These are phyloP conservation scores for Pissodes strobi DNA, from an alignment of 1,140 invertebrate genomes.

Conservation along the genomic window DNA sequence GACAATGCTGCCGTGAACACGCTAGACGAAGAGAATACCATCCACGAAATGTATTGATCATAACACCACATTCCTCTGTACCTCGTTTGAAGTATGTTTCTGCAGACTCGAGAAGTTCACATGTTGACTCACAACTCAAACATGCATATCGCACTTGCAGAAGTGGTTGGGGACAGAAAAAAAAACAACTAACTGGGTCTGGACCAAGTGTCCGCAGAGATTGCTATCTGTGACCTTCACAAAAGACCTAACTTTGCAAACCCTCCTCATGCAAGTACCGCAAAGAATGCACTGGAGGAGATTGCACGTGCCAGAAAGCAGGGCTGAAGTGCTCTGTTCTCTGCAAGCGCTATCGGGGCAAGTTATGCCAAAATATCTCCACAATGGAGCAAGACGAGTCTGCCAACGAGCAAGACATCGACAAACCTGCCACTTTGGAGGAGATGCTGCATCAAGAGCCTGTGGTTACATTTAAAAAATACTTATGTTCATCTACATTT, in stretches of 20 bases:
- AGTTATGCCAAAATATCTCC: not conserved
- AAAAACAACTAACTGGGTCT: not conserved
- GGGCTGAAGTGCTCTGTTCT: not conserved
- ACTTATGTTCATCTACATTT: too few species aligned
- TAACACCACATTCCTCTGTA: too few species aligned
- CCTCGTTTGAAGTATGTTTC: too few species aligned
- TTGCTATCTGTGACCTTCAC: not conserved
- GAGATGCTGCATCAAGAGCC: not conserved
- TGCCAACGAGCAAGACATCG: too few species aligned
- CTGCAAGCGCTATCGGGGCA: not conserved
- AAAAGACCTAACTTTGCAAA: not conserved
- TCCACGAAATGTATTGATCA: too few species aligned
- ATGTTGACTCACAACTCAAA: too few species aligned
- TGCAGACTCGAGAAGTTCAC: too few species aligned
- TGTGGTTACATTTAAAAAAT: too few species aligned
- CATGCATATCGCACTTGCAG: too few species aligned
- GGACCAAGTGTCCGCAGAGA: not conserved
- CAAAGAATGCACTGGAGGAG: not conserved
- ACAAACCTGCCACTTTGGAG: too few species aligned
- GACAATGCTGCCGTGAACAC: too few species aligned
- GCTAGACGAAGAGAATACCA: too few species aligned
- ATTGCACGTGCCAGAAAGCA: not conserved
- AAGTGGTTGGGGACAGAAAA: not conserved
- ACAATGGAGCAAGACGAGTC: not conserved
- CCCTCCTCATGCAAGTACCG: not conserved